These are phyloP conservation scores for Bostrychus sinensis DNA, from an alignment of 2,113 vertebrate species.

Conservation along the genomic window DNA sequence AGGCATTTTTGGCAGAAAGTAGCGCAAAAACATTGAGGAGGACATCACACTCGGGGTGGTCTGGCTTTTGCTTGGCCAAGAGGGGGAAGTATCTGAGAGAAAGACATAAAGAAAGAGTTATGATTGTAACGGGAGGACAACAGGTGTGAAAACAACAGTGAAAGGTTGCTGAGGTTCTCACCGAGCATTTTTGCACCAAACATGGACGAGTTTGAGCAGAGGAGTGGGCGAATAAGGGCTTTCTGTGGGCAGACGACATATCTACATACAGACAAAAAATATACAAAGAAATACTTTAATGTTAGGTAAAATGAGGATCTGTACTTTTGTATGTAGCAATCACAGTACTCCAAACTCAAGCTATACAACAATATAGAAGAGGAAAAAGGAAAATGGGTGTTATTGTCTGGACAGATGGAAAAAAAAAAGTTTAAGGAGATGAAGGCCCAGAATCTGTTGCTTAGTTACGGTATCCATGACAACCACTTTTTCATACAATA, in stretches of 20 bases:
- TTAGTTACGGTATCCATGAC: no score
- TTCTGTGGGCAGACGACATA: conserved; percentile 89
- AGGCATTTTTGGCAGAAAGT: conserved; percentile 88
- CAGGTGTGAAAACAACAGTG: no score
- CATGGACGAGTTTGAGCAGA: conserved; percentile 89
- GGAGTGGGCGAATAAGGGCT: conserved; percentile 92
- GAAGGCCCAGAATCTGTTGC: no score
- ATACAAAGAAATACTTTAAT: not conserved
- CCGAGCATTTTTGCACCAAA: conserved; percentile 93
- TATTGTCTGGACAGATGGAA: no score
- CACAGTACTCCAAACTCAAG: no score
- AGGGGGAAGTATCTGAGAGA: conserved; percentile 88
- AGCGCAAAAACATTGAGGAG: conserved; percentile 89
- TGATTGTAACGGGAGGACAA: not conserved
- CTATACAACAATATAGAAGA: no score
- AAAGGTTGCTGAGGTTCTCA: conserved; percentile 47
- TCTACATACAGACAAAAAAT: conserved; percentile 57
- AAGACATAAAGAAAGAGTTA: not conserved
- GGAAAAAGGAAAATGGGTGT: no score
- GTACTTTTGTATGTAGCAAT: no score
- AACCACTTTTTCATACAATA: no score
- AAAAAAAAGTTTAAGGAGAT: no score
- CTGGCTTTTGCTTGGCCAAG: conserved; percentile 87
- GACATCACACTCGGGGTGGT: conserved; percentile 84
- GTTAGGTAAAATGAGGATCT: no score